Evolutionary conservation across 92 coral and sea anemone genomes (phyloP).

Genomic region (Siderastrea radians): DNA sequence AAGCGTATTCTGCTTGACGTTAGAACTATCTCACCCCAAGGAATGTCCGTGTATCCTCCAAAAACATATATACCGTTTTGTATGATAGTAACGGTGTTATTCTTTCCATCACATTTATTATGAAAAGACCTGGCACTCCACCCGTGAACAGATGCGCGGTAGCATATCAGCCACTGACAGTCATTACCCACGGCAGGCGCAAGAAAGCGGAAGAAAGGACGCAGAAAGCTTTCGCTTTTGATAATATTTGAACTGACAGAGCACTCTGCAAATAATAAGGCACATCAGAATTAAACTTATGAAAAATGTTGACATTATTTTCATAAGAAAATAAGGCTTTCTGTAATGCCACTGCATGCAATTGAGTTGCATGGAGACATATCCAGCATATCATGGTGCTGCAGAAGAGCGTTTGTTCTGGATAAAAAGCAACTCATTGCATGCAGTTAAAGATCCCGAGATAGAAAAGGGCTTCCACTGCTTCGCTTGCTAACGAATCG

Average conservation of each 20-base stretch:
- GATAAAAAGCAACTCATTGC: no score
- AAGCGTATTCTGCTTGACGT: no score
- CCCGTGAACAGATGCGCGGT: background rate
- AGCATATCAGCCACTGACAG: background rate
- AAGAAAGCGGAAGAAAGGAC: background rate
- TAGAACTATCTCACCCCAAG: conserved; percentile 3
- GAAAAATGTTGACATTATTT: no score
- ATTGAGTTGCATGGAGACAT: no score
- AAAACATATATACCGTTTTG: background rate
- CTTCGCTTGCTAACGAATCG: no score
- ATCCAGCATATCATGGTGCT: no score
- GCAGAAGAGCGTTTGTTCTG: no score
- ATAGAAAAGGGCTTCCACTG: no score
- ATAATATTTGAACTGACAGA: background rate
- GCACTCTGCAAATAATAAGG: background rate
- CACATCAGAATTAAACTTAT: no score
- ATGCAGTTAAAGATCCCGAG: no score
- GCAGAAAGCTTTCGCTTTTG: background rate
- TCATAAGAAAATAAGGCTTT: no score
- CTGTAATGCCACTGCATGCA: no score
- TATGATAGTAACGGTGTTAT: background rate
- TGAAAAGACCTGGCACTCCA: background rate
- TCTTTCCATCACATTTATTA: background rate
- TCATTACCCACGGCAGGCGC: background rate
- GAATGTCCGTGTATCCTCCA: conserved; percentile 21